Evolutionary conservation across 2,888 invertebrate genomes (phyloP), one percentile per base, ranked within the genome.

Genomic region (Drosophila helvetica): DNA sequence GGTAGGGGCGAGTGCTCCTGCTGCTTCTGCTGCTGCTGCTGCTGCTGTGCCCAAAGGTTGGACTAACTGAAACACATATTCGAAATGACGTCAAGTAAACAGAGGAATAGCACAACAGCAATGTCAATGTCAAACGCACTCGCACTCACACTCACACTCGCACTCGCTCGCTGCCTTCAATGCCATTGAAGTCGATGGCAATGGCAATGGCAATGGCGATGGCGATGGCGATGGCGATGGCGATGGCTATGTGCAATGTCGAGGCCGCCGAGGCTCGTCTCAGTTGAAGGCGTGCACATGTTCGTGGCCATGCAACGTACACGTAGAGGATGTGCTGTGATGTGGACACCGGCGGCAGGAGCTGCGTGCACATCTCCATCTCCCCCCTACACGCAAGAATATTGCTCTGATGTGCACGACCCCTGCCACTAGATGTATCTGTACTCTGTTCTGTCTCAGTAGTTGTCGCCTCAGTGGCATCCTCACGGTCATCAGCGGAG

Each of bases 51-150:
- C 66, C 72, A 80, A 75, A 85, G 82, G 73, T 71, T 78, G 75
- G 15, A 57, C 73, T 74, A 85, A 84, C 76, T 79, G 86, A 85
- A 86, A 71, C 73, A 38, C 38, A 78, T 62, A 83, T 78, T 69
- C 69, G 72, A 60, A 74, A 64, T 87, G 87, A 88, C 84, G 81
- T 88, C 68, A 87, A 87, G 79, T 88, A 84, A 84, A 84, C 89
- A 70, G 73, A 56, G 73, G 64, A 78, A 61, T 55, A 55, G 82
- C 88, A 63, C 59, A 55, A 79, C 88, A 85, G 86, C 79, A 87
- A 84, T 88, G 84, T 84, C 84, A 84, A 84, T 88, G 84, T 84
- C 84, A 88, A 84, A 77, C 72, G 73, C 84, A 84, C 85, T 86
- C 83, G 82, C 88, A 83, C 59, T 56, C 56, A 10, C 33, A n/a